Evolutionary conservation across 2,888 invertebrate genomes (phyloP), one percentile per base, ranked within the genome.

Genomic region (Eristalis pertinax): DNA sequence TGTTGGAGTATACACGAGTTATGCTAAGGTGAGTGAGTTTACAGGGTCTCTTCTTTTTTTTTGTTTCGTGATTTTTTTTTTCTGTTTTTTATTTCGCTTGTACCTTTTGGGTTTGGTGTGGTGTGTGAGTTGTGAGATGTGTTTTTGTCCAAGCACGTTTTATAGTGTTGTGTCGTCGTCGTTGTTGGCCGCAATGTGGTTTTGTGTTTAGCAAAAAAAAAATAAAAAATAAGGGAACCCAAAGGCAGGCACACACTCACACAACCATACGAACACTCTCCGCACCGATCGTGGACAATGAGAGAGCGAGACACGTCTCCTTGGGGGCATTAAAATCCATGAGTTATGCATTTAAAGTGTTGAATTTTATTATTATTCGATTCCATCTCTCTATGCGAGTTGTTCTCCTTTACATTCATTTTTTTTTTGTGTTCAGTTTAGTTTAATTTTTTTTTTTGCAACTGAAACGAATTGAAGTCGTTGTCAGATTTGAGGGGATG

Each of bases 21-120:
- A 87, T 89, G 90, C 90, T 78, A 90, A 90, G 90, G 90, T 91
- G 87, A 90, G 90, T 89, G 60, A 69, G 63, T 63, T 58, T 73
- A 73, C 26, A 73, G 79, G 79, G 65, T 79, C 79, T 19, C 50
- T 19, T 19, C 19, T 32, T 8, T 19, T n/a, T n/a, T 50, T n/a
- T n/a, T 19, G 50, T 7, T 62, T 24, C 22, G 15, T 32, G 32
- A 3, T 62, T 60, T 60, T 41, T 38, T 63, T 29, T 4, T 22
- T 15, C 29, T 24, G 32, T 64, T 19, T 65, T 58, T 56, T 41
- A 43, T 26, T 67, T 60, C 19, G 56, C 41, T 35, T 60, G 64
- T 43, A 26, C 11, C n/a, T 50, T 43, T 35, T 8, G 50, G 50
- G 15, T 50, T 50, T n/a, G 29, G 29, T 29, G 29, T 4, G 2